A percentile compares a stretch with the other conserved stretches of the same genome.
Conservation (phyloP, 2,797 vertebrate genomes). For the Hoplostethus atlanticus region DNA sequence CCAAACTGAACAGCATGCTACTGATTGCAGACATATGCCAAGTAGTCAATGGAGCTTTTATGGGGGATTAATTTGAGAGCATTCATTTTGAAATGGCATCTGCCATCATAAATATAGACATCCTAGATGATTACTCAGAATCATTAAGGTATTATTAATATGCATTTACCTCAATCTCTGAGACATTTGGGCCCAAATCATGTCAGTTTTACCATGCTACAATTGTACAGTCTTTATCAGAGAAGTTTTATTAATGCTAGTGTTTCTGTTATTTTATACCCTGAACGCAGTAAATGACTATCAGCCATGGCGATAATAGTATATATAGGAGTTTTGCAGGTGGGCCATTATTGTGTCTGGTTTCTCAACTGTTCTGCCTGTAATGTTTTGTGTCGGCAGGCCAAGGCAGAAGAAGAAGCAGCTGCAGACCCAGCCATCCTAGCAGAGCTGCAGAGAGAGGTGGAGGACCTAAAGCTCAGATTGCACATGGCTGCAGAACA, state of each 20-base stretch:
- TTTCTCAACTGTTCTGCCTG: slow-evolving; percentile 8
- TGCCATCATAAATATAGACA: background rate
- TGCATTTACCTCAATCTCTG: too few relatives aligned
- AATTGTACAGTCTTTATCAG: too few relatives aligned
- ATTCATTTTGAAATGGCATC: background rate
- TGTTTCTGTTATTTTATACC: too few relatives aligned
- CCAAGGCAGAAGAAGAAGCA: slow-evolving; percentile 75
- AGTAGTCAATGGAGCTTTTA: background rate
- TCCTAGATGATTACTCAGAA: background rate
- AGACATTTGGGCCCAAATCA: too few relatives aligned
- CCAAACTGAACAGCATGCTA: too few relatives aligned
- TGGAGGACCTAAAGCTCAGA: slow-evolving; percentile 97
- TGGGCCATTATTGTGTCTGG: background rate
- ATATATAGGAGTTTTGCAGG: background rate
- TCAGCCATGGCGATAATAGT: too few relatives aligned
- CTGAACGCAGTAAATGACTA: too few relatives aligned
- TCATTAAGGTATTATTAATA: background rate
- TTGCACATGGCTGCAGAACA: slow-evolving; percentile 99
- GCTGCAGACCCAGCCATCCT: slow-evolving; percentile 76
- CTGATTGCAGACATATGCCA: background rate
- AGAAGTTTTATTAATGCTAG: too few relatives aligned
- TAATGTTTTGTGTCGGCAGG: slow-evolving; percentile 43
- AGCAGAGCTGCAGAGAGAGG: slow-evolving; percentile 94
- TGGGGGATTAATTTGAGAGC: background rate
- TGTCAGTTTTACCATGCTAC: too few relatives aligned